Evolutionary conservation across 2,113 vertebrate genomes (phyloP), one percentile per base, ranked within the genome.

Genomic region (Neolamprologus sp.): DNA sequence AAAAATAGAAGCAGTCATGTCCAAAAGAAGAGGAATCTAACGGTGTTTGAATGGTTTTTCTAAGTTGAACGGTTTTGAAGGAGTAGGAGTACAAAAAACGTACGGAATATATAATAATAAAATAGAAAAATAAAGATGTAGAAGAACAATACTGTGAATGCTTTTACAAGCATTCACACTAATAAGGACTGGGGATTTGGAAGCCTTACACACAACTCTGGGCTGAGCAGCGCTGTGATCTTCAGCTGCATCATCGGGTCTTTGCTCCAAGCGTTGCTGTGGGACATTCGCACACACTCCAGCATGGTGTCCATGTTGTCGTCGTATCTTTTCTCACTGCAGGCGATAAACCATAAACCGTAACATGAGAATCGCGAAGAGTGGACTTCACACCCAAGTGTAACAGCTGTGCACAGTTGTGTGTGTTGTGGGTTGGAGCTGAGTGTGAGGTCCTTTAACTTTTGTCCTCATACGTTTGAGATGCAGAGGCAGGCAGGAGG

Each of bases 181-280:
- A 71, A 2, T 75, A 47, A 75, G 26, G 16, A 51, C 11, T 51
- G 73, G 35, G 16, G 21, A 54, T 37, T 21, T 40, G 35, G 33
- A 37, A 33, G 81, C 92, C 98, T 97, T 95, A 98, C 98, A 96
- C 98, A 98, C 85, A 98, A 94, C 79, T 94, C 94, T 1, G 97
- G 92, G 80, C 96, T 97, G 94, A 97, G 89, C 90, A 98, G 94
- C 0, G 98, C 98, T 0, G 98, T 98, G 88, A 98, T 83, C 95
- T 97, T 98, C 91, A 98, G 95, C 91, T 98, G 98, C 97, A 98
- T 98, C 96, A 98, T 97, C 7, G 97, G 96, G 84, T 97, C 95
- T 92, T 89, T 90, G 86, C 85, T 96, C 93, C 95, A 95, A 28
- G 93, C 85, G n/a, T 95, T 94, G 57, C 78, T 94, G 92, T 96